Evolutionary conservation across 2,797 vertebrate species (phyloP).

Genomic region (Hippocampus kuda): DNA sequence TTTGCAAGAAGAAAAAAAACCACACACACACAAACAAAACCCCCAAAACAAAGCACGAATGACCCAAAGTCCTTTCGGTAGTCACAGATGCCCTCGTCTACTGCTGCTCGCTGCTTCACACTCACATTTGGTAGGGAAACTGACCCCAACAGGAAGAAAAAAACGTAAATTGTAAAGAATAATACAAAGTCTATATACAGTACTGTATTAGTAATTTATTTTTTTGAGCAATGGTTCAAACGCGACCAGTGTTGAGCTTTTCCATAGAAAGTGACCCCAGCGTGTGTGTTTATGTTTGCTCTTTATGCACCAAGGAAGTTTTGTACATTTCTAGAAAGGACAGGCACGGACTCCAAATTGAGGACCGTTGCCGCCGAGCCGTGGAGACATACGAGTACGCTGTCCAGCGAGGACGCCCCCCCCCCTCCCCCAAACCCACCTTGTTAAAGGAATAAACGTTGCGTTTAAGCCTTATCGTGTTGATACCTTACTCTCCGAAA

Average conservation of each 20-base stretch:
- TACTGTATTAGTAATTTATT: slow-evolving; percentile 5
- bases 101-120: slow-evolving; percentile 79
- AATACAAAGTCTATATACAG: slow-evolving; percentile 12
- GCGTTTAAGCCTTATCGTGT: slow-evolving; percentile 97
- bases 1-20: slow-evolving; percentile 67
- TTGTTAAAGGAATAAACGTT: slow-evolving; percentile 81
- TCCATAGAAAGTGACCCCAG: slow-evolving; percentile 10
- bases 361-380: not conserved
- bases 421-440: not conserved
- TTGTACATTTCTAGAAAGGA: slow-evolving; percentile 61
- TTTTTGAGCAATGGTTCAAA: slow-evolving; percentile 44
- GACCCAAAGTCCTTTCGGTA: not conserved
- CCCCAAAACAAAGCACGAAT: too few species aligned
- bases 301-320: slow-evolving; percentile 76
- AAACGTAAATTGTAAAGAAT: slow-evolving; percentile 24
- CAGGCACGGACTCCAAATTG: not conserved
- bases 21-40: not conserved
- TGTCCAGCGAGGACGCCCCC: not conserved
- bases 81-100: slow-evolving; percentile 65
- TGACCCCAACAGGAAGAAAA: slow-evolving; percentile 2
- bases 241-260: slow-evolving; percentile 37
- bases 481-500: slow-evolving; percentile 67
- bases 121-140: slow-evolving; percentile 55
- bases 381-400: slow-evolving; percentile 37
- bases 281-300: slow-evolving; percentile 38